phyloP scores from a whole-genome alignment of 2,888 invertebrate species.

The Rhagophthalmus giganteus region DNA sequence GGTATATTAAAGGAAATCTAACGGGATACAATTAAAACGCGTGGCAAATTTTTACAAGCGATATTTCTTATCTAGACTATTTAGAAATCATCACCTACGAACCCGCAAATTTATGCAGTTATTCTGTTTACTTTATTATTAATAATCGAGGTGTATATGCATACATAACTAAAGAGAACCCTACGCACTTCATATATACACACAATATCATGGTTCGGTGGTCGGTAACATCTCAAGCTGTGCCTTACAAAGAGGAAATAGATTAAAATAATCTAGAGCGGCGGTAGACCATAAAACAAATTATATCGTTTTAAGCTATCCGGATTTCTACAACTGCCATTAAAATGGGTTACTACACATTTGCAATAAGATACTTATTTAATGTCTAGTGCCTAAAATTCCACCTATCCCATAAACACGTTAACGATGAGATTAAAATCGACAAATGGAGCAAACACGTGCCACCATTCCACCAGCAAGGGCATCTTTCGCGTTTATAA shows the following conservation, averaged over 20 bases:
- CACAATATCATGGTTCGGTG: slow-evolving; percentile 34
- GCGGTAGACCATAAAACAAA: slow-evolving; percentile 48
- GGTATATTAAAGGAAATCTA: too few relatives aligned
- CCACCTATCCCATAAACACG: slow-evolving; percentile 11
- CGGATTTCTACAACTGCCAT: slow-evolving; percentile 25
- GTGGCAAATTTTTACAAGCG: too few relatives aligned
- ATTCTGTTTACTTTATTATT: slow-evolving; percentile 20
- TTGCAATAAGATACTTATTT: slow-evolving; percentile 13
- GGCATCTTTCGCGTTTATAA: too few relatives aligned
- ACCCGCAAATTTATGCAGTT: slow-evolving; percentile 1
- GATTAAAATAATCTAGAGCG: slow-evolving; percentile 47
- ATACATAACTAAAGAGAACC: slow-evolving; percentile 13
- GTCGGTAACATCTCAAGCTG: slow-evolving; percentile 28
- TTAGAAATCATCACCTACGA: neutral
- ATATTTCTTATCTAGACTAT: neutral
- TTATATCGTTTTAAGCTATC: slow-evolving; percentile 39
- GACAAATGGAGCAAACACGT: slow-evolving; percentile 19
- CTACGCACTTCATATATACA: slow-evolving; percentile 25
- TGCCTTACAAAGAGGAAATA: slow-evolving; percentile 41
- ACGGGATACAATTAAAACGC: too few relatives aligned
- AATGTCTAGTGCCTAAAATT: slow-evolving; percentile 11
- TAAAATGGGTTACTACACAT: slow-evolving; percentile 22
- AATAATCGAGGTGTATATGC: slow-evolving; percentile 20
- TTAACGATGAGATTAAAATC: slow-evolving; percentile 18
- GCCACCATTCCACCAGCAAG: slow-evolving; percentile 4